Evolutionary conservation across 2,797 vertebrate species (phyloP), one percentile per base, ranked within the genome.

Genomic region (Coregonus suidteri): DNA sequence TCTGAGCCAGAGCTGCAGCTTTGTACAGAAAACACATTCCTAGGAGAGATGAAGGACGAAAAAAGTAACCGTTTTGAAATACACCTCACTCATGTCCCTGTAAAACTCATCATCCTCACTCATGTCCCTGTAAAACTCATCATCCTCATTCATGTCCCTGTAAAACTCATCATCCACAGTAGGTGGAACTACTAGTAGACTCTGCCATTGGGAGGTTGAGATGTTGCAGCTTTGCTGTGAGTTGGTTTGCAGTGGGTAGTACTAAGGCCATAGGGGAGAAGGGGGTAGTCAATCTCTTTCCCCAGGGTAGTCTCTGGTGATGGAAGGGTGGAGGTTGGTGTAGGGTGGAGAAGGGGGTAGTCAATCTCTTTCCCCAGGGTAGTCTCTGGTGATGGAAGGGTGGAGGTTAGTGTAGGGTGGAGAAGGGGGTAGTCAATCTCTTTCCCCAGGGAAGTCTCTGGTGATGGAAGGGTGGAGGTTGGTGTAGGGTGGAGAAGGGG

Each of bases 201-300:
- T 6, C 56, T n/a, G n/a, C 56, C n/a, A n/a, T 85, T 81, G 84
- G 14, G 37, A 15, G 81, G 77, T 85, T 78, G 81, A 67, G 71
- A 56, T 66, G 62, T 66, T 77, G 84, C 86, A 84, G 87, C 84
- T 34, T 85, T 35, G n/a, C 83, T 81, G 82, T 81, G 79, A 77
- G 72, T 62, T 52, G 76, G 54, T 73, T 83, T 77, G 86, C 86
- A 84, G 91, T 84, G n/a, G 54, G 3, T 82, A 74, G 77, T 73
- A 83, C 79, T 90, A 92, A 92, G 91, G 89, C 89, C 77, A 88
- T 86, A 37, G 77, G 85, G 86, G 80, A 81, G 76, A 81, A 75
- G 56, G 18, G 41, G 25, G 25, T 25, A 25, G 25, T 25, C 25
- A 25, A 25, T 25, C 25, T 25, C 25, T 25, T 25, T 25, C 25